Evolutionary conservation across 2,797 vertebrate genomes (phyloP).

Genomic region (Notamacropus eugenii): DNA sequence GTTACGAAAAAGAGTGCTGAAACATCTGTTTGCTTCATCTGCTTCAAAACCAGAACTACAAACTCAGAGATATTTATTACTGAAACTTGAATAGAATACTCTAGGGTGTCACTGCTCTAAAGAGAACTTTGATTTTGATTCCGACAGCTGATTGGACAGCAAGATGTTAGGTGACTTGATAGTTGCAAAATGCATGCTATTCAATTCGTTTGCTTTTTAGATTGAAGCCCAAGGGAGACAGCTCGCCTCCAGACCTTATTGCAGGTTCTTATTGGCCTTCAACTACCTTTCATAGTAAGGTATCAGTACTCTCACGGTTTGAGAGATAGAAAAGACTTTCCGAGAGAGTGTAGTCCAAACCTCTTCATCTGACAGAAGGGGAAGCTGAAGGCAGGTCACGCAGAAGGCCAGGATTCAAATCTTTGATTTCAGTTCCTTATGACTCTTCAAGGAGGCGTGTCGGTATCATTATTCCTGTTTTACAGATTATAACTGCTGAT

Average conservation of each 20-base stretch:
- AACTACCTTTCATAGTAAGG: not conserved
- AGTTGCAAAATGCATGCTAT: not conserved
- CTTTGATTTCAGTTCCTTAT: not conserved
- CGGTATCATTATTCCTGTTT: not conserved
- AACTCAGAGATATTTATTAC: slow-evolving; percentile 78
- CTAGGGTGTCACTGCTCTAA: slow-evolving; percentile 53
- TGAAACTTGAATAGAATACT: slow-evolving; percentile 74
- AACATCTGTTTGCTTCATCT: slow-evolving; percentile 76
- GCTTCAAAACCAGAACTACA: slow-evolving; percentile 77
- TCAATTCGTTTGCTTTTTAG: slow-evolving; percentile 30
- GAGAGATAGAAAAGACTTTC: not conserved
- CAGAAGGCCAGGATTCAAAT: not conserved
- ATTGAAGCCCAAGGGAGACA: slow-evolving; percentile 35
- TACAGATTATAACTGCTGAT: not conserved
- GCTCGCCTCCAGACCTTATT: not conserved
- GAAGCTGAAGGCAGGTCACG: not conserved
- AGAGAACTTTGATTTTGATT: slow-evolving; percentile 58
- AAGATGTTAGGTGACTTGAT: slow-evolving; percentile 31
- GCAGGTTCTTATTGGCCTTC: not conserved
- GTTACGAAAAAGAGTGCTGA: slow-evolving; percentile 80
- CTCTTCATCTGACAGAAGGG: not conserved
- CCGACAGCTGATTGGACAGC: slow-evolving; percentile 75
- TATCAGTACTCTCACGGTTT: not conserved
- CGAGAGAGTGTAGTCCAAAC: not conserved
- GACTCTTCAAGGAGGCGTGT: not conserved